Base-by-base conservation (phyloP, 2,888 invertebrate genomes). In the Sialis fuliginosa region DNA sequence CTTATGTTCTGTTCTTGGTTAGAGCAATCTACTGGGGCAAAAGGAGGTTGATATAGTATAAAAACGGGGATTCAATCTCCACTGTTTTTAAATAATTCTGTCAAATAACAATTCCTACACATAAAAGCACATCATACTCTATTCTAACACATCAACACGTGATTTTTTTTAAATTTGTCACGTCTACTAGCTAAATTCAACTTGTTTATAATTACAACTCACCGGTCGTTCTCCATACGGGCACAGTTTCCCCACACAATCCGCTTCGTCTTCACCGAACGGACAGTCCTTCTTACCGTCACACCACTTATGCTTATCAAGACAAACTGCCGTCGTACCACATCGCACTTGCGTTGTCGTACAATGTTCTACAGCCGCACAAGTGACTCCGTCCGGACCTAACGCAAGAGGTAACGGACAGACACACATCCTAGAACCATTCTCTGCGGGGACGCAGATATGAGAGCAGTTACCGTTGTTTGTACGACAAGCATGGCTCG, bases 391-490 rank as follows among this genome's bases (percentile, higher is more conserved):
- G 22, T 74, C 70, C 0, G 59, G 55, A 2, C 60, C 61, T 8
- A 81, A 64, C 1, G 69, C 60, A 58, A 77, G 69, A 0, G 81
- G 81, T 0, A 74, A 62, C 0, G 89, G 83, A 58, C 91, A 91
- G 2, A 66, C 64, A 53, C 77, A 77, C 2, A 62, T 56, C 8
- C 47, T 45, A 9, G 32, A 31, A 6, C 34, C 54, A 42, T 55
- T 57, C 0, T 61, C 60, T 6, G 62, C 58, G 48, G 77, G 70
- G 2, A 84, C 71, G 57, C 89, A 89, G 7, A 87, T 62, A 58
- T 86, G 81, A 3, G 81, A 78, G 56, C 89, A 89, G 1, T 75
- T 74, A 37, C 77, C 77, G 50, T 77, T 76, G 33, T 65, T 64
- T 6, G 55, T 55, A 32, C 68, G 67, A 55, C 87, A 87, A 0